phyloP scores from a whole-genome alignment of 2,888 invertebrate genomes.

The Pinctada fucata region DNA sequence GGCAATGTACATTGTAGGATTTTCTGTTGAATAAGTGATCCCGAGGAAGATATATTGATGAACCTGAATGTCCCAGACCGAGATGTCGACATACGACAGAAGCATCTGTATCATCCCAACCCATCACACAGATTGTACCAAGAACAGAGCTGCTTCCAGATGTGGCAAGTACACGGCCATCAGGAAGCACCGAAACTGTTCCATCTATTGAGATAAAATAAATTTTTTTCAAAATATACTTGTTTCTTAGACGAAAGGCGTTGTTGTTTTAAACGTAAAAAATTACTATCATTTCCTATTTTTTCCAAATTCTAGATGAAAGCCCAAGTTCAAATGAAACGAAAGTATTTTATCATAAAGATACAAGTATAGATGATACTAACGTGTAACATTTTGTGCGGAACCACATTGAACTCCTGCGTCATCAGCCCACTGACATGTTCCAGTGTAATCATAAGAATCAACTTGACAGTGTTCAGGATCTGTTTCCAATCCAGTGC shows the following conservation, averaged over 20 bases:
- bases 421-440: neutral
- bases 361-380: too few relatives aligned
- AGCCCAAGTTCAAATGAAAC: too few relatives aligned
- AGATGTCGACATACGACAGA: constrained; percentile 23
- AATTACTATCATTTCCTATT: too few relatives aligned
- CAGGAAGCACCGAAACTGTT: neutral
- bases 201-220: too few relatives aligned
- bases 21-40: constrained; percentile 5
- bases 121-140: constrained; percentile 20
- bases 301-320: too few relatives aligned
- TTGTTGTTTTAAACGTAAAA: too few relatives aligned
- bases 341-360: too few relatives aligned
- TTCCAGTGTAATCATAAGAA: neutral
- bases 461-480: neutral
- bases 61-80: constrained; percentile 20
- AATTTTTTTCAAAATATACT: too few relatives aligned
- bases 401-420: constrained; percentile 2
- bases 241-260: too few relatives aligned
- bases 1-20: constrained; percentile 7
- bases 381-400: neutral
- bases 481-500: constrained; percentile 4
- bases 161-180: constrained; percentile 22
- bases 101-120: constrained; percentile 27
- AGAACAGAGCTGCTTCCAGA: neutral
- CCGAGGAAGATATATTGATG: constrained; percentile 12